phyloP scores from a whole-genome alignment of 2,113 vertebrate species.

The Mixornis gularis region DNA sequence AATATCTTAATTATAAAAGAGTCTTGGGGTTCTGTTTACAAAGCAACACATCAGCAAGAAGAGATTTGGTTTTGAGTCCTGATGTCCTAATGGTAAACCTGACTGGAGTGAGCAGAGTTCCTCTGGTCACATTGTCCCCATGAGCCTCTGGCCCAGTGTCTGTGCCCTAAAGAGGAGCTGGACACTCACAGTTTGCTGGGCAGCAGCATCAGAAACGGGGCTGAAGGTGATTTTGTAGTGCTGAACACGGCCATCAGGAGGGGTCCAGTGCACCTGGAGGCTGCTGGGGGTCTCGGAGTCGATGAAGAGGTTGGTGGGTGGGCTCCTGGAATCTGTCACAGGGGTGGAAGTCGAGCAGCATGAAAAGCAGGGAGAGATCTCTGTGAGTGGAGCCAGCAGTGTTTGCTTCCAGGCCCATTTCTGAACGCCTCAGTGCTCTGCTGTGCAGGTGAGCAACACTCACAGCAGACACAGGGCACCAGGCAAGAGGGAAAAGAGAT shows the following conservation, averaged over 20 bases:
- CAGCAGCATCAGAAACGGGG: conserved; percentile 53
- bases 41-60: background rate
- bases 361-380: background rate
- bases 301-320: conserved; percentile 77
- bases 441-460: background rate
- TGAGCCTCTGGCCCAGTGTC: background rate
- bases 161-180: background rate
- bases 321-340: conserved; percentile 72
- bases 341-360: background rate
- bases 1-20: background rate
- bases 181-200: conserved; percentile 62
- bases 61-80: background rate
- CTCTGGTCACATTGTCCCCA: background rate
- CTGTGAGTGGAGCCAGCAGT: background rate
- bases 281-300: conserved; percentile 79
- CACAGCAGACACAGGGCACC: background rate
- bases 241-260: conserved; percentile 77
- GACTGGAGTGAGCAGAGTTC: background rate
- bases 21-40: background rate
- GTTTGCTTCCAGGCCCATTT: background rate
- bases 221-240: conserved; percentile 81
- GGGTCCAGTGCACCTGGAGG: conserved; percentile 80
- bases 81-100: background rate
- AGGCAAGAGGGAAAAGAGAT: background rate
- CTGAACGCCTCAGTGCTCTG: accelerated